Evolutionary conservation across 1,140 invertebrate genomes (phyloP), one percentile per base, ranked within the genome.

Genomic region (Drosophila guanche): DNA sequence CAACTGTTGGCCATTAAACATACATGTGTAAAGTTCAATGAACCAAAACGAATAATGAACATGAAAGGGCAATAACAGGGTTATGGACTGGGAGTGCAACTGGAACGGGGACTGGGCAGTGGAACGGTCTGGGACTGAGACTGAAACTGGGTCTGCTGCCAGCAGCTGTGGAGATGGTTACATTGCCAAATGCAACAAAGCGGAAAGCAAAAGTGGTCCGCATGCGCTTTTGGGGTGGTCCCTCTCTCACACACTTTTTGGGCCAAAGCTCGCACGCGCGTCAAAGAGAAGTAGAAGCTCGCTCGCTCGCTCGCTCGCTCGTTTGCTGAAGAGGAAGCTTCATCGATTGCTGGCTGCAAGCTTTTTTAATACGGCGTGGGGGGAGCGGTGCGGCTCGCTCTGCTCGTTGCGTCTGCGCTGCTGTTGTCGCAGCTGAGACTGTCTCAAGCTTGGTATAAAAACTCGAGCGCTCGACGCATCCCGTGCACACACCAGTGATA

Each of bases 361-460:
- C 33, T 37, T 37, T 37, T 37, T 37, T 10, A 37, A 37, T 37
- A 27, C 2, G 5, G 5, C 5, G 1, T 37, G 10, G 33, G 4
- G 33, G 33, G 10, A 1, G 10, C 7, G 4, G 33, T 10, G 10
- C 33, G 10, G 33, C 33, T 37, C 33, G 33, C 33, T 37, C 33
- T 37, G 33, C 33, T 37, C 33, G 33, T 37, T 37, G 8, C 22
- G 29, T 53, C 54, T 53, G 67, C 67, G 55, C 54, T 14, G 59
- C 48, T 73, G 79, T 70, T 77, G 72, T 4, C 33, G 33, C 5
- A 1, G 25, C 0, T 20, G 59, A n/a, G n/a, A n/a, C n/a, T n/a
- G n/a, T n/a, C 51, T 58, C 42, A 86, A 85, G 80, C 81, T 86
- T 52, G 37, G 69, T 86, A 86, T 86, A 88, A 81, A 76, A 86